Percentiles rank a stretch among this genome's conserved stretches.
These are phyloP conservation scores for Hipposideros armiger DNA, from an alignment of 2,113 vertebrate genomes.

Conservation along the genomic window DNA sequence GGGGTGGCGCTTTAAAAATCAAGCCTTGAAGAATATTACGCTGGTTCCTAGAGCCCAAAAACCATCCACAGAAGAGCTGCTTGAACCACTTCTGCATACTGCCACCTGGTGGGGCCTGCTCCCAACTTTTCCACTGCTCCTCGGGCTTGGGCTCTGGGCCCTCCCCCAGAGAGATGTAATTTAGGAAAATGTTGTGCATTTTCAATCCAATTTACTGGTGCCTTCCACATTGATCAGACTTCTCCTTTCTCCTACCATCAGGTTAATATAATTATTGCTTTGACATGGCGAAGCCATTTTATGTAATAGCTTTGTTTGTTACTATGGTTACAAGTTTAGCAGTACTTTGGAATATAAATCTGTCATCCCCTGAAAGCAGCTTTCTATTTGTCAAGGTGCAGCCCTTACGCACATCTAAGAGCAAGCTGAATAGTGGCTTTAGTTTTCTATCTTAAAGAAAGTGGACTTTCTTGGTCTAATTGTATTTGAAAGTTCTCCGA, in stretches of 20 bases:
- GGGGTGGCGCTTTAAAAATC: constrained; percentile 18
- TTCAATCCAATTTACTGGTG: constrained; percentile 65
- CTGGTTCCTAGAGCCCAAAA: not conserved
- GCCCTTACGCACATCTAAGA: not conserved
- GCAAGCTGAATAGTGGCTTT: not conserved
- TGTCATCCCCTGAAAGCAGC: not conserved
- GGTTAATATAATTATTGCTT: constrained; percentile 74
- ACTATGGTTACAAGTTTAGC: constrained; percentile 56
- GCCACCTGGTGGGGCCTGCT: constrained; percentile 83
- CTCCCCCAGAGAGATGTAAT: not conserved
- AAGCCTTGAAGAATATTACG: not conserved
- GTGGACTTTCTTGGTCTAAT: not conserved
- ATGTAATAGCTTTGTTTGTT: constrained; percentile 68
- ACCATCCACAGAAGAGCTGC: not conserved
- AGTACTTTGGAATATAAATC: constrained; percentile 12
- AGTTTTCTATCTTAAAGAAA: not conserved
- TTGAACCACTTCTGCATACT: constrained; percentile 67
- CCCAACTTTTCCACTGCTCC: not conserved
- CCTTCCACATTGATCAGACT: constrained; percentile 50
- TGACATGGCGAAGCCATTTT: constrained; percentile 63
- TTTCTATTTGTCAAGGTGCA: not conserved
- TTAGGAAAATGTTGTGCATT: constrained; percentile 63
- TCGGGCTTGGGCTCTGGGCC: not conserved
- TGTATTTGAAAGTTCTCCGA: not conserved
- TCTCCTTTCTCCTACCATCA: constrained; percentile 58